Evolutionary conservation across 1,140 invertebrate species (phyloP).

Genomic region (Drosophila ohnishii): DNA sequence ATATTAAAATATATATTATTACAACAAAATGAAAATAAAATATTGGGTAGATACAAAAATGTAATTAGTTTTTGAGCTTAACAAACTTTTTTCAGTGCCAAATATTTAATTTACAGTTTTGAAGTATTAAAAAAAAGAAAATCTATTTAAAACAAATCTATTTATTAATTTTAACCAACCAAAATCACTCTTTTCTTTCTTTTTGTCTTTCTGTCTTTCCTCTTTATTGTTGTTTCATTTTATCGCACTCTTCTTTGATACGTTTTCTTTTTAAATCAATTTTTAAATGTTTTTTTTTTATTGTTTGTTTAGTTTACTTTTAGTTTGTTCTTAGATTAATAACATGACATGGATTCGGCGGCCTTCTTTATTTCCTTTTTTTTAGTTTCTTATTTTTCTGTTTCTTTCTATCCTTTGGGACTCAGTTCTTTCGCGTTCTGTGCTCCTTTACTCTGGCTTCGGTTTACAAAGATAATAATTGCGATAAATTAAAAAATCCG

Average conservation of each 20-base stretch:
- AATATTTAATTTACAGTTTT: neutral
- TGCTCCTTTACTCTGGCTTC: constrained; percentile 8
- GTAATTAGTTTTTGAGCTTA: neutral
- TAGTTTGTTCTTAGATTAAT: constrained; percentile 46
- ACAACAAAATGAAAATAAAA: no score
- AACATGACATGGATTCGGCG: constrained; percentile 33
- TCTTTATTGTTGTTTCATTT: constrained; percentile 33
- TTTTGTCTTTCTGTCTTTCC: constrained; percentile 47
- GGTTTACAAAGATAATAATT: no score
- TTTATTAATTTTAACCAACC: neutral
- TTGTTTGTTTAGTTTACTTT: constrained; percentile 20
- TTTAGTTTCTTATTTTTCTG: neutral
- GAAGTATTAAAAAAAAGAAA: neutral
- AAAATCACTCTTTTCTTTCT: neutral
- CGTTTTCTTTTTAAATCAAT: constrained; percentile 12
- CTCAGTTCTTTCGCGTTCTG: constrained; percentile 28
- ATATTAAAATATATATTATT: no score
- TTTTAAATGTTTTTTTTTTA: constrained; percentile 25
- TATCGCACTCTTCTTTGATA: constrained; percentile 4
- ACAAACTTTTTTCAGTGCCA: neutral
- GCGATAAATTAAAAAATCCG: no score
- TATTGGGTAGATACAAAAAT: neutral
- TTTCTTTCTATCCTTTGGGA: constrained; percentile 13
- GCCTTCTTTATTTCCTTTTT: constrained; percentile 5
- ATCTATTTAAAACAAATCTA: neutral